These are phyloP conservation scores for Latrodectus geometricus DNA, from an alignment of 1,140 invertebrate species.

Conservation along the genomic window DNA sequence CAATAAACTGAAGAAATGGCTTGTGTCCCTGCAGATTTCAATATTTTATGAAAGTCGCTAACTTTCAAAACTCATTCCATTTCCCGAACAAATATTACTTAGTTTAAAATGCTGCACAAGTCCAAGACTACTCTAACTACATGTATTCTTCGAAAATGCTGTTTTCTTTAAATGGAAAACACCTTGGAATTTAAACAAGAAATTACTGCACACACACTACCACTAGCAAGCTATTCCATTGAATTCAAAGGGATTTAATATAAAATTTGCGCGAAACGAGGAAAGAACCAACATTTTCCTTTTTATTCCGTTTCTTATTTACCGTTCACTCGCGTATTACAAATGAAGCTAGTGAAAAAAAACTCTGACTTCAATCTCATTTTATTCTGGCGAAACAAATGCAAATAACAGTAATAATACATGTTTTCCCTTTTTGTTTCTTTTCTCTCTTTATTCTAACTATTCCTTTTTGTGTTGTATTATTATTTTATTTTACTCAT, in stretches of 20 bases:
- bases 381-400: constrained; percentile 29
- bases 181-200: background rate
- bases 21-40: too few species aligned
- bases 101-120: too few species aligned
- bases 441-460: background rate
- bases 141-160: too few species aligned
- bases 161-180: background rate
- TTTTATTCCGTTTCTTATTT: constrained; percentile 25
- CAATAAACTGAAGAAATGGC: too few species aligned
- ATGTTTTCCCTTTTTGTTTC: constrained; percentile 1
- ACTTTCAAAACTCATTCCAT: background rate
- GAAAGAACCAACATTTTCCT: background rate
- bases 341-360: constrained; percentile 10
- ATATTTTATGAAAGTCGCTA: too few species aligned
- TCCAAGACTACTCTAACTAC: too few species aligned
- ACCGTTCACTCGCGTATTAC: background rate
- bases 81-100: background rate
- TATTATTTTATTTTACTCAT: background rate
- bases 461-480: background rate
- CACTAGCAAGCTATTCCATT: background rate
- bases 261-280: background rate
- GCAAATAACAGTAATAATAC: constrained; percentile 38
- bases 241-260: constrained; percentile 15
- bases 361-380: constrained; percentile 30
- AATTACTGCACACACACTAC: background rate